These are phyloP conservation scores for Sebastes nivosus DNA, from an alignment of 2,797 vertebrate species.

Conservation along the genomic window DNA sequence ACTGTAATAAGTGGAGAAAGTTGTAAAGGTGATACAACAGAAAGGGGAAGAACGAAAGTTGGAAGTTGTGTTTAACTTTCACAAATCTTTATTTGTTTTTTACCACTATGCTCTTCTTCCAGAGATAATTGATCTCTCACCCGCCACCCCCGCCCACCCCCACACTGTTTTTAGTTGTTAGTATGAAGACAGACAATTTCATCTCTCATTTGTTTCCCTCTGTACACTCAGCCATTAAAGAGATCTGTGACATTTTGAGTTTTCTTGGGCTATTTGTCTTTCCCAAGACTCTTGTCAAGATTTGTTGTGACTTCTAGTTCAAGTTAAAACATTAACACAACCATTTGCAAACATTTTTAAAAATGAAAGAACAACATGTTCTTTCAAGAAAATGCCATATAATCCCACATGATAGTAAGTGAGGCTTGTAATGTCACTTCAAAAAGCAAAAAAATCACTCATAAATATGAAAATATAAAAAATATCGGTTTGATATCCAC, in stretches of 20 bases:
- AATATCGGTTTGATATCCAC: neutral
- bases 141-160: accelerated
- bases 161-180: neutral
- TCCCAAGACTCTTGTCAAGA: neutral
- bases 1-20: neutral
- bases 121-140: constrained; percentile 21
- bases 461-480: neutral
- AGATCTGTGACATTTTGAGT: constrained; percentile 31
- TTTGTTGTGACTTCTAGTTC: neutral
- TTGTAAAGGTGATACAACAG: neutral
- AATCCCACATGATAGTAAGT: neutral
- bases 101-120: constrained; percentile 20
- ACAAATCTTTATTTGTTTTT: constrained; percentile 30
- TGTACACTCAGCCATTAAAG: constrained; percentile 5
- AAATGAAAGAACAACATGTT: neutral
- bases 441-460: neutral
- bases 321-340: neutral
- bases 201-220: constrained; percentile 12
- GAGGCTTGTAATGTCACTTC: neutral
- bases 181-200: constrained; percentile 13
- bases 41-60: neutral
- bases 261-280: constrained; percentile 7
- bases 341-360: neutral
- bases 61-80: constrained; percentile 20
- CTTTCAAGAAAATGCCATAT: neutral